Percentiles rank a stretch among this genome's conserved stretches.
phyloP scores from a whole-genome alignment of 2,797 vertebrate genomes.

The Sphaeramia orbicularis region DNA sequence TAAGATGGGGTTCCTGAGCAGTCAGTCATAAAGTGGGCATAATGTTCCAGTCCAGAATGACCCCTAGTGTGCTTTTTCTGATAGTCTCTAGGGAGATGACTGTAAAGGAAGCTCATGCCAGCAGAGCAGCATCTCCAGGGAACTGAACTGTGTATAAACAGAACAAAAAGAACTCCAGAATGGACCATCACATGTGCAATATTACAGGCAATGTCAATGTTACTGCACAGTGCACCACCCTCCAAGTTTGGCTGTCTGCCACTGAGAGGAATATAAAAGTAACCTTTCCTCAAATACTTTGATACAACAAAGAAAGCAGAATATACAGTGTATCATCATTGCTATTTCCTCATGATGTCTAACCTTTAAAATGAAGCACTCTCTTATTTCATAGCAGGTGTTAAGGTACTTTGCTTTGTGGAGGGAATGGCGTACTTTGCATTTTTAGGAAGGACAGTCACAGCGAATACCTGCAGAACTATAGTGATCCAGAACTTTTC shows the following conservation, averaged over 20 bases:
- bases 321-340: constrained; percentile 26
- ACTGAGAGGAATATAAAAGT: constrained; percentile 27
- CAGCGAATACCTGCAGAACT: constrained; percentile 10
- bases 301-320: constrained; percentile 25
- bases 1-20: not conserved
- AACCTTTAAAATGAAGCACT: constrained; percentile 41
- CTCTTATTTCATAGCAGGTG: constrained; percentile 26
- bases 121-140: constrained; percentile 29
- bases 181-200: constrained; percentile 15
- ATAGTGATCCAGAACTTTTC: not conserved
- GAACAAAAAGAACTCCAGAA: constrained; percentile 13
- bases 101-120: constrained; percentile 53
- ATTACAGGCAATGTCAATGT: constrained; percentile 41
- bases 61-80: constrained; percentile 25
- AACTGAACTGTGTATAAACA: constrained; percentile 29
- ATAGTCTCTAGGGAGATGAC: constrained; percentile 18
- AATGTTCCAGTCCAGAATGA: constrained; percentile 30
- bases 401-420: constrained; percentile 13
- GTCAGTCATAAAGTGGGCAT: constrained; percentile 20
- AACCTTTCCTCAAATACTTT: constrained; percentile 35
- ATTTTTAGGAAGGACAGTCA: constrained; percentile 18
- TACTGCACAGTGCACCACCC: constrained; percentile 24
- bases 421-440: constrained; percentile 4
- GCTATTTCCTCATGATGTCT: constrained; percentile 17
- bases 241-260: constrained; percentile 40